Percentiles rank a stretch among this genome's conserved stretches.
Evolutionary conservation across 2,888 invertebrate genomes (phyloP).

Genomic region (Cacoxenus indagator): DNA sequence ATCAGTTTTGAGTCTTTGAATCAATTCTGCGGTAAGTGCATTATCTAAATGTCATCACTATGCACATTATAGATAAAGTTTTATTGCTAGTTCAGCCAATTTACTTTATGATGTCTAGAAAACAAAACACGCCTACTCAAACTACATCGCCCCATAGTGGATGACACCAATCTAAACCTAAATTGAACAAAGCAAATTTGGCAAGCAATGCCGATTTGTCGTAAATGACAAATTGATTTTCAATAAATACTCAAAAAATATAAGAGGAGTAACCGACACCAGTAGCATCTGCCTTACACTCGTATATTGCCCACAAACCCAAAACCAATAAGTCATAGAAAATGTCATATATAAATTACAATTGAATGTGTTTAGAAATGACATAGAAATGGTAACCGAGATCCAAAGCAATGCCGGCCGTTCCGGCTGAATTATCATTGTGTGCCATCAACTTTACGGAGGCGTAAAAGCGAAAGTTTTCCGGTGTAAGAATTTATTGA

Average conservation of each 20-base stretch:
- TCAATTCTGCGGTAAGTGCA: background rate
- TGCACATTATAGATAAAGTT: conserved; percentile 5
- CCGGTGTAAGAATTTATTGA: conserved; percentile 25
- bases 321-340: background rate
- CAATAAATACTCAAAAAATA: conserved; percentile 6
- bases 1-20: no score
- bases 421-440: background rate
- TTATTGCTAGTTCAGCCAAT: background rate
- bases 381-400: no score
- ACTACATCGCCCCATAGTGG: background rate
- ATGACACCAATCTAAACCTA: no score
- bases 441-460: background rate
- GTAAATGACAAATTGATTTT: conserved; percentile 21
- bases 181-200: background rate
- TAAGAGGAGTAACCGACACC: background rate
- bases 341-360: background rate
- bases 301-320: background rate
- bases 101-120: background rate
- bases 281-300: background rate
- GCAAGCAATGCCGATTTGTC: background rate
- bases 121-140: background rate
- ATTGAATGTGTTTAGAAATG: background rate
- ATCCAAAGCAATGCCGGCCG: background rate
- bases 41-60: conserved; percentile 18
- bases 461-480: background rate